Conservation (phyloP, 2,797 vertebrate species). For the Gadopsis marmoratus region DNA sequence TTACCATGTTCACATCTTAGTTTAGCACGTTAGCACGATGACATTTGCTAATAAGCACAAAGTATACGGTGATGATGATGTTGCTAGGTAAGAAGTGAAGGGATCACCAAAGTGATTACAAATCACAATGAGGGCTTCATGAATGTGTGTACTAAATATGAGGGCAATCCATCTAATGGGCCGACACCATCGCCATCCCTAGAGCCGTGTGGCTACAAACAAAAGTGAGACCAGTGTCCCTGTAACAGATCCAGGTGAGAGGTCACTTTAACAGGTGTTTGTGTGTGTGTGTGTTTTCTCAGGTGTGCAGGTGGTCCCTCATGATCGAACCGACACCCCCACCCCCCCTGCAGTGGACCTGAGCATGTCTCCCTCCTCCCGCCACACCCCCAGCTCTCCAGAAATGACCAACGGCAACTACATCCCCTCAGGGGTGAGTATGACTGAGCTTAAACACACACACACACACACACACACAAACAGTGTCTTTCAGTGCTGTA, state of each 20-base stretch:
- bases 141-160: neutral
- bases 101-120: neutral
- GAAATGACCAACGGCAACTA: slow-evolving; percentile 87
- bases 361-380: slow-evolving; percentile 91
- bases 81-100: too few species aligned
- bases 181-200: neutral
- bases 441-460: neutral
- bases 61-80: neutral
- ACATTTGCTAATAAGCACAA: neutral
- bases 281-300: slow-evolving; percentile 39
- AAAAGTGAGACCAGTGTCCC: neutral
- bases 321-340: slow-evolving; percentile 85
- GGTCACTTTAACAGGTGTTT: slow-evolving; percentile 39
- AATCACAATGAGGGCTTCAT: neutral
- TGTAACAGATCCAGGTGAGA: slow-evolving; percentile 3
- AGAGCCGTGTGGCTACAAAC: neutral
- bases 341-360: slow-evolving; percentile 92
- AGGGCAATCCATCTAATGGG: neutral
- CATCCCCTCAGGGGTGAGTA: slow-evolving; percentile 88
- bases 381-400: slow-evolving; percentile 87
- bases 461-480: slow-evolving; percentile 8
- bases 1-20: neutral
- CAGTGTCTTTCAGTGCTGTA: neutral
- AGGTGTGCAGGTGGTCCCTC: slow-evolving; percentile 87
- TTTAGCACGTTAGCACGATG: neutral